Percentiles rank a stretch among this genome's conserved stretches.
Conservation (phyloP, 2,888 invertebrate species). For the Tridacna crocea region DNA sequence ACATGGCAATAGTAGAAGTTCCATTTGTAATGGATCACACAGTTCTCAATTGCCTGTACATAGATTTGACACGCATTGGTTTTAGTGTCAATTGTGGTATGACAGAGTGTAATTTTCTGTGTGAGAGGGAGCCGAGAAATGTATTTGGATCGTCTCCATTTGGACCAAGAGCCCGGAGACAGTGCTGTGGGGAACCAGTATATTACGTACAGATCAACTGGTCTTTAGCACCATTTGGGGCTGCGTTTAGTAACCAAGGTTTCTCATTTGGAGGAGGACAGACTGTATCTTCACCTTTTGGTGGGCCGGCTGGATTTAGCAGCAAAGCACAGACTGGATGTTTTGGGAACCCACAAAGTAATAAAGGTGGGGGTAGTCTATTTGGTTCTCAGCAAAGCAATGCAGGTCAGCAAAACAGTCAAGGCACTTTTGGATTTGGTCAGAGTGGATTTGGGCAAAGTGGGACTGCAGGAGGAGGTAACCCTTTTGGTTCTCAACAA, state of each 20-base stretch:
- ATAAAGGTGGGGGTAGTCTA: background rate
- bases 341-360: background rate
- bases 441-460: background rate
- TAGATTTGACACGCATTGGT: conserved; percentile 31
- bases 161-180: background rate
- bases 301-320: background rate
- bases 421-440: conserved; percentile 1
- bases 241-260: background rate
- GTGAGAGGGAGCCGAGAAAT: conserved; percentile 30
- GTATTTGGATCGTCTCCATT: background rate
- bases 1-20: conserved; percentile 31
- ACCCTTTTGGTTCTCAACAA: conserved; percentile 8
- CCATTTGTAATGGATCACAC: conserved; percentile 32
- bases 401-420: background rate
- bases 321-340: background rate
- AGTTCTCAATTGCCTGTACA: conserved; percentile 33
- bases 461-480: background rate
- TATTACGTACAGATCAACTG: conserved; percentile 16
- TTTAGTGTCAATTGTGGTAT: conserved; percentile 28
- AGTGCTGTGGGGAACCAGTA: conserved; percentile 20
- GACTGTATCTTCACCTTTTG: background rate
- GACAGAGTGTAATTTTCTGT: conserved; percentile 27
- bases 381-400: conserved; percentile 9
- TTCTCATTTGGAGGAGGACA: conserved; percentile 22
- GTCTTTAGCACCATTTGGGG: background rate